Percentiles rank a stretch among this genome's conserved stretches.
These are phyloP conservation scores for Thaumetopoea pityocampa DNA, from an alignment of 1,140 invertebrate genomes.

Conservation along the genomic window DNA sequence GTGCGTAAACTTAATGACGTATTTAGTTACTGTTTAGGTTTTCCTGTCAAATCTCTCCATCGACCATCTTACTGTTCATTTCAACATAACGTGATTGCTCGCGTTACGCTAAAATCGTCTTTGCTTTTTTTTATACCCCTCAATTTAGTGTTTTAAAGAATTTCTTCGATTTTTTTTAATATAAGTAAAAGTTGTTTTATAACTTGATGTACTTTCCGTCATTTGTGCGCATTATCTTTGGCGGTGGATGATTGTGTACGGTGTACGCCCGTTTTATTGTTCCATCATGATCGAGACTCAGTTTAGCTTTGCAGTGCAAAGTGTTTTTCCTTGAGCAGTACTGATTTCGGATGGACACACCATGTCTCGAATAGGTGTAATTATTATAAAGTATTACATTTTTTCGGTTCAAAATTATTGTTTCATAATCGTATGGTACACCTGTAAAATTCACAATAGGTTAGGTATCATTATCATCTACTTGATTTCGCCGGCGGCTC, in stretches of 20 bases:
- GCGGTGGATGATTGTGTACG: conserved; percentile 14
- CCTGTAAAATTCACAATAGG: too few relatives aligned
- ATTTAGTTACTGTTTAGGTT: background rate
- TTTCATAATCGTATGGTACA: too few relatives aligned
- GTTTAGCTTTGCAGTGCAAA: conserved; percentile 1
- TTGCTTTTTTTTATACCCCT: too few relatives aligned
- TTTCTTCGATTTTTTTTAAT: too few relatives aligned
- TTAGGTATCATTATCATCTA: too few relatives aligned
- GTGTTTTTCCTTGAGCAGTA: background rate
- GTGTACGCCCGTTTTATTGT: conserved; percentile 2
- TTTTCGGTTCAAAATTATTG: background rate
- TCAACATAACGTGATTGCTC: too few relatives aligned
- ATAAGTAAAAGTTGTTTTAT: too few relatives aligned
- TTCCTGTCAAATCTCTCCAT: too few relatives aligned
- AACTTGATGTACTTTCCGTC: conserved; percentile 11
- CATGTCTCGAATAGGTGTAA: background rate
- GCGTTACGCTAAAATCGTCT: too few relatives aligned
- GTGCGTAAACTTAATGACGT: background rate
- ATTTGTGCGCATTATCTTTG: conserved; percentile 1
- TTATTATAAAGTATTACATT: background rate
- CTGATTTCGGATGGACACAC: background rate
- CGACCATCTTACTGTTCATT: too few relatives aligned
- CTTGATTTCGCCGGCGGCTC: too few relatives aligned
- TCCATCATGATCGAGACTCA: conserved; percentile 7
- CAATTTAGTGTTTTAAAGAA: too few relatives aligned